Base-by-base conservation (phyloP, 1,140 invertebrate genomes). In the Oreohelix idahoensis region DNA sequence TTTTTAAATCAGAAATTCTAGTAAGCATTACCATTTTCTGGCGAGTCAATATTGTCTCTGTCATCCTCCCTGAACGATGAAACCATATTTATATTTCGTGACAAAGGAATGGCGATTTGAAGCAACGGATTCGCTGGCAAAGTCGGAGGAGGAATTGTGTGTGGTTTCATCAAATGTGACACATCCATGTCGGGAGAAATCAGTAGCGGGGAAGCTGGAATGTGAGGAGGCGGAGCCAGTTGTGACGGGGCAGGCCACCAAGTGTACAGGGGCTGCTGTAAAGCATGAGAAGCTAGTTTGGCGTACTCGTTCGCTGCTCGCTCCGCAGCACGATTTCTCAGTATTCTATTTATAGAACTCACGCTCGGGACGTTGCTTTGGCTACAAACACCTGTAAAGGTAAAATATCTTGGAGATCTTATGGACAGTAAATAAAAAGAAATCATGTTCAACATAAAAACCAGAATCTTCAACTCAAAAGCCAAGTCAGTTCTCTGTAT, bases 321-420 rank as follows among this genome's bases (percentile, higher is more conserved):
- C 58, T 89, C 90, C 35, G 89, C 89, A 5, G 88, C 87, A 51
- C 89, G 87, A 81, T 90, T 90, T 53, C 97, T 93, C 79, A 98
- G 93, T 90, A 98, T 98, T 96, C 98, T 96, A 94, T 99, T 99
- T 89, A 99, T 99, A 86, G 98, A 99, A 84, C 97, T 98, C 83
- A 99, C 98, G 88, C 97, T 98, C 89, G 98, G 98, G 85, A 99
- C 97, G 93, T 99, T 99, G 93, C 98, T 97, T 91, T 98, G 96
- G 71, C 97, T 97, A 93, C 98, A 99, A 89, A 99, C 97, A 53
- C 97, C 97, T 93, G 83, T 13, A 71, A n/a, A 58, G 15, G 23
- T 4, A 58, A 58, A 58, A 58, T 49, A n/a, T n/a, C n/a, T n/a
- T n/a, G n/a, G n/a, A n/a, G n/a, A n/a, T n/a, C n/a, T n/a, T n/a